Evolutionary conservation across 2,113 vertebrate species (phyloP), one percentile per base, ranked within the genome.

Genomic region (Sturnus vulgaris): DNA sequence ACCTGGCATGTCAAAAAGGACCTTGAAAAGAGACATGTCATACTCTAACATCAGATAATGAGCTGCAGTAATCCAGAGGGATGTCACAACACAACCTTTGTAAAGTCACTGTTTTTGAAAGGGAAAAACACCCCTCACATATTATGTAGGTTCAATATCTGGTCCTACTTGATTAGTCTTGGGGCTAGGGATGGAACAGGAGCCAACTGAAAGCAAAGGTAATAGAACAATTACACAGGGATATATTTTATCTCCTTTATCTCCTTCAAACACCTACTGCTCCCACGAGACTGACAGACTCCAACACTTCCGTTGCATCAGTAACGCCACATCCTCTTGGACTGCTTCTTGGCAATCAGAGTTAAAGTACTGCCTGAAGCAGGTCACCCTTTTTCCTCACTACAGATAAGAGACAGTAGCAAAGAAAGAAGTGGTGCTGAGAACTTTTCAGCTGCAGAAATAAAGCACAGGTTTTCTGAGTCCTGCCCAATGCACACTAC

Each of bases 11-110:
- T 42, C 40, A 42, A 65, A 72, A 92, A 69, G 19, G 71, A 65
- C 80, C 63, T 88, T 77, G 68, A 88, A 80, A 90, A 66, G 37
- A 1, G 10, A 77, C 1, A 2, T 33, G 40, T 55, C 37, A 31
- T 52, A 31, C 23, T 42, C 22, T 35, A 82, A 78, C 28, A 46
- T 23, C 69, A 82, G 69, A 50, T 37, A 53, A 44, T 6, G 18
- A 87, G 31, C 65, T 94, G 78, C 47, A 73, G 25, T 50, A 71
- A 82, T 50, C 42, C 70, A 88, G 65, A 79, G 69, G 37, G 56
- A 63, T 63, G 56, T 63, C 55, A 82, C 42, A 86, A 44, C n/a
- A 84, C 15, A 72, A 22, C 28, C 16, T 42, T 63, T 21, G 20
- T 31, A 49, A 82, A 84, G 83, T 70, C 28, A 14, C n/a, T 63